These are phyloP conservation scores for Aproaerema taeniolella DNA, from an alignment of 2,888 invertebrate genomes.

Conservation along the genomic window DNA sequence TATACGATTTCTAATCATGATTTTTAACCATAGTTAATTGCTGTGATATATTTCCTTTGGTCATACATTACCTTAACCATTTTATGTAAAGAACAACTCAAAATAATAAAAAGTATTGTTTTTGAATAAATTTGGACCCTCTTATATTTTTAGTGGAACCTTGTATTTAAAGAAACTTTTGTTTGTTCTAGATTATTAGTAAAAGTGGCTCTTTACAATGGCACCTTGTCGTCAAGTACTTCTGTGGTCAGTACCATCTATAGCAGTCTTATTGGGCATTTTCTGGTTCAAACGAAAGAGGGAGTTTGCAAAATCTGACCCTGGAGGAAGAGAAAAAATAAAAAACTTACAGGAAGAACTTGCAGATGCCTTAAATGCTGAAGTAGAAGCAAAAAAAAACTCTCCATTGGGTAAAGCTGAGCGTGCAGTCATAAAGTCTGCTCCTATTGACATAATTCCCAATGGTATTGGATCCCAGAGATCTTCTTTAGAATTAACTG, in stretches of 20 bases:
- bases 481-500: conserved; percentile 77
- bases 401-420: conserved; percentile 66
- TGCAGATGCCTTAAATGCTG: conserved; percentile 62
- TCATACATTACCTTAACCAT: no score
- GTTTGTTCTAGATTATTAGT: conserved; percentile 70
- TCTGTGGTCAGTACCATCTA: conserved; percentile 87
- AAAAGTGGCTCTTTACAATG: conserved; percentile 87
- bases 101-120: no score
- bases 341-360: conserved; percentile 69
- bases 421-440: conserved; percentile 75
- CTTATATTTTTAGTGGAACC: no score
- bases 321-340: conserved; percentile 79
- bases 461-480: conserved; percentile 70
- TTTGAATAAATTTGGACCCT: no score
- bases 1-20: no score
- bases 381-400: conserved; percentile 52
- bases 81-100: no score
- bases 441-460: conserved; percentile 82
- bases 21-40: no score
- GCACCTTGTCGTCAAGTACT: conserved; percentile 86
- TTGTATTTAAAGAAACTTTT: no score
- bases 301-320: conserved; percentile 85
- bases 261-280: conserved; percentile 87
- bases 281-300: conserved; percentile 91
- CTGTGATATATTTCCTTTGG: no score